Conservation (phyloP, 2,113 vertebrate genomes). For the Columba livia region DNA sequence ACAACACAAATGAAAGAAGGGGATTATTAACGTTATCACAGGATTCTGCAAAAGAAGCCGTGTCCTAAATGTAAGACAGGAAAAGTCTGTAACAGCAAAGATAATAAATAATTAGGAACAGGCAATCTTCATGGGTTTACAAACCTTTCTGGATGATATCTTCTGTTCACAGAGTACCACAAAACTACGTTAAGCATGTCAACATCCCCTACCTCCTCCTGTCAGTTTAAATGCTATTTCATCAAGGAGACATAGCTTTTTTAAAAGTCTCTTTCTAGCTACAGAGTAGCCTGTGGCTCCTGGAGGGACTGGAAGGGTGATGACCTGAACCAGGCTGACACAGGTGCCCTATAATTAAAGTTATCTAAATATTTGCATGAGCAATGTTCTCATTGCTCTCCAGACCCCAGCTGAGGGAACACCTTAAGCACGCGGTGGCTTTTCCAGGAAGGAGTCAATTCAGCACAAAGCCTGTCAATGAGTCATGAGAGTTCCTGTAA, state of each 20-base stretch:
- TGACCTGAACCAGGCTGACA: background rate
- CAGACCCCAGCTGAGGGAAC: background rate
- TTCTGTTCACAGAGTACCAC: background rate
- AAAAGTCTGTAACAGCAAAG: background rate
- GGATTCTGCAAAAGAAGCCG: constrained; percentile 14
- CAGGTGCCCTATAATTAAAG: background rate
- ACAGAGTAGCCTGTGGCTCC: background rate
- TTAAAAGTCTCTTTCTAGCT: background rate
- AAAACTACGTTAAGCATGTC: background rate
- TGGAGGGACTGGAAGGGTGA: background rate
- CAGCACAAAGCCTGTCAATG: background rate
- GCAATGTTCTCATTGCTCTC: background rate
- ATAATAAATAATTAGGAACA: constrained; percentile 38
- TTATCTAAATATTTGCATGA: background rate
- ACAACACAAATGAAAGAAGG: constrained; percentile 47
- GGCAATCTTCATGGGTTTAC: background rate
- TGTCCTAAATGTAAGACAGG: constrained; percentile 27
- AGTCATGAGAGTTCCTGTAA: background rate
- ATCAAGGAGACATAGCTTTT: background rate
- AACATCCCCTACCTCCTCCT: background rate
- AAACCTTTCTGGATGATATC: background rate
- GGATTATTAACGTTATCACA: constrained; percentile 52
- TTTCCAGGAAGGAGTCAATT: background rate
- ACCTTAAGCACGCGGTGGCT: background rate
- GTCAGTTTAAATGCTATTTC: background rate